Conservation (phyloP, 2,888 invertebrate species). For the Phyto melanocephala region DNA sequence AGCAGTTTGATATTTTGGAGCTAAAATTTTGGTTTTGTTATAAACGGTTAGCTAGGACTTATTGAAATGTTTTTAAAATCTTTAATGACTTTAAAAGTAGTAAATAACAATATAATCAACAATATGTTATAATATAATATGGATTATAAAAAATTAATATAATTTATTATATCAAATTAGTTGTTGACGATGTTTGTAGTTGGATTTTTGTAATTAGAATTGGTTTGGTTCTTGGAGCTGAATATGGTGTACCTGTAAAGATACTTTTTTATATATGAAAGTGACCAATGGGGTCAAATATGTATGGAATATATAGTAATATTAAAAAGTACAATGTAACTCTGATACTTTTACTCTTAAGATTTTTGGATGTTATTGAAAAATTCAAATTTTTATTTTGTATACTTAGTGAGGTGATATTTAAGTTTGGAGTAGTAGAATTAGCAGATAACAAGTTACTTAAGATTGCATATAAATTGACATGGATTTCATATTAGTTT, state of each 20-base stretch:
- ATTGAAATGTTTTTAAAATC: background rate
- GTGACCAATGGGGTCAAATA: constrained; percentile 40
- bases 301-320: constrained; percentile 16
- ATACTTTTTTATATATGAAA: constrained; percentile 67
- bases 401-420: constrained; percentile 64
- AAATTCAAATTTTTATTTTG: constrained; percentile 15
- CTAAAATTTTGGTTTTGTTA: constrained; percentile 70
- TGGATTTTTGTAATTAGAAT: constrained; percentile 73
- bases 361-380: background rate
- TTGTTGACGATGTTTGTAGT: constrained; percentile 73
- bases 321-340: constrained; percentile 27
- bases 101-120: constrained; percentile 36
- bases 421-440: constrained; percentile 52
- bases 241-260: constrained; percentile 68
- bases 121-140: constrained; percentile 46
- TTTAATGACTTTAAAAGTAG: constrained; percentile 1
- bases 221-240: constrained; percentile 65
- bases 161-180: constrained; percentile 64
- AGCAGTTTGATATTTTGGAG: constrained; percentile 91
- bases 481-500: constrained; percentile 39
- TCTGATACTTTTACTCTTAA: constrained; percentile 38
- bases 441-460: constrained; percentile 57
- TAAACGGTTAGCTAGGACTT: constrained; percentile 26
- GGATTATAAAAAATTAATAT: background rate
- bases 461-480: constrained; percentile 54